Percentiles rank a stretch among this genome's conserved stretches.
These are phyloP conservation scores for Rhineura floridana DNA, from an alignment of 2,113 vertebrate species.

Conservation along the genomic window DNA sequence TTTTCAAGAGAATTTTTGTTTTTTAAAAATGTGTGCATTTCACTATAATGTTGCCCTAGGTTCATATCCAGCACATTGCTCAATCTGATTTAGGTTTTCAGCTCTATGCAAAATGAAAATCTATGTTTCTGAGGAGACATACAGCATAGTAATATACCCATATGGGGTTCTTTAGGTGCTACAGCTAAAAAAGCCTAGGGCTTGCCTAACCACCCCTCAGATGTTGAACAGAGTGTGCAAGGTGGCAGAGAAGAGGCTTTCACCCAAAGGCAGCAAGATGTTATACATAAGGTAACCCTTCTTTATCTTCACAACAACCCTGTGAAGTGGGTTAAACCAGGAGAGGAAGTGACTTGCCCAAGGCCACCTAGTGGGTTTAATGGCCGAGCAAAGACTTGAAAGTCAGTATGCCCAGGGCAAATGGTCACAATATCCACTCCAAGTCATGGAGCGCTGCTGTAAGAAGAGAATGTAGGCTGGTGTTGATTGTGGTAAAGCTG, in stretches of 20 bases:
- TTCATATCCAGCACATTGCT: neutral
- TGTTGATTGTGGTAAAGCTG: neutral
- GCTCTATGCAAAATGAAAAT: neutral
- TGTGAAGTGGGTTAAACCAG: neutral
- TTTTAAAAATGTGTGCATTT: constrained; percentile 9
- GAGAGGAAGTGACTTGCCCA: neutral
- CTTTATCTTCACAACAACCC: neutral
- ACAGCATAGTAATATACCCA: neutral
- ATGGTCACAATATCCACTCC: neutral
- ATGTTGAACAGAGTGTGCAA: neutral
- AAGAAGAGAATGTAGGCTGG: neutral
- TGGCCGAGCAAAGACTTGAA: neutral
- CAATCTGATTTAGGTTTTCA: neutral
- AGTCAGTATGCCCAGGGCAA: neutral
- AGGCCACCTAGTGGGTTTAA: neutral
- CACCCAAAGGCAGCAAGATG: neutral
- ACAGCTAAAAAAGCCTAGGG: neutral
- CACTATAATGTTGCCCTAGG: neutral
- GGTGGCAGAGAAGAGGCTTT: neutral
- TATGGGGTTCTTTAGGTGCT: neutral
- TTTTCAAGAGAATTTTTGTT: neutral
- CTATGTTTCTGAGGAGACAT: neutral
- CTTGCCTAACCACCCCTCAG: neutral
- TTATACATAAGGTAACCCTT: neutral
- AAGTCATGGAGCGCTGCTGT: too few species aligned